A percentile compares a stretch with the other conserved stretches of the same genome.
These are phyloP conservation scores for Oceanodroma tethys DNA, from an alignment of 2,113 vertebrate genomes.

Conservation along the genomic window DNA sequence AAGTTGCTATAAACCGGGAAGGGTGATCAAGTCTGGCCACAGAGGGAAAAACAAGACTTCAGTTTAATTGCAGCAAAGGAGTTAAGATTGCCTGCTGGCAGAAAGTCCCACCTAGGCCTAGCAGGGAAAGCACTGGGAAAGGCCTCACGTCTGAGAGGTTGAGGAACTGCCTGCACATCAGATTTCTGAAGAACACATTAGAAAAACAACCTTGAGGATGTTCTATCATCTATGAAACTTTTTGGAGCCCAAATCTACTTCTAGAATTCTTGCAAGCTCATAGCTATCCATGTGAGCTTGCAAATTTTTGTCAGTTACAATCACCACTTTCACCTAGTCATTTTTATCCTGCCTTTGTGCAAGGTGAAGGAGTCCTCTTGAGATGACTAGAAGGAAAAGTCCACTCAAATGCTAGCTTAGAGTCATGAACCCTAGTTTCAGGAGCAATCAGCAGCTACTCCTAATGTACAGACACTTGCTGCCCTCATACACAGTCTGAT, in stretches of 20 bases:
- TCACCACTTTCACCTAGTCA: too few species aligned
- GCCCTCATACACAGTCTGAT: neutral
- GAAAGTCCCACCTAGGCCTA: neutral
- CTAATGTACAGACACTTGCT: neutral
- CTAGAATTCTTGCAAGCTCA: neutral
- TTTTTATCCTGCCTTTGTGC: neutral
- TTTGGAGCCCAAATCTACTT: neutral
- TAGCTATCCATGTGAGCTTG: neutral
- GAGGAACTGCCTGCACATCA: neutral
- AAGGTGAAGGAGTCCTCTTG: neutral
- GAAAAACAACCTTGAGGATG: neutral
- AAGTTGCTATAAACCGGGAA: neutral
- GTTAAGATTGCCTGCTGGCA: neutral
- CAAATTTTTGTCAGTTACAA: neutral
- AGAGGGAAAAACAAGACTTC: neutral
- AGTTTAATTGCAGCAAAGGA: neutral
- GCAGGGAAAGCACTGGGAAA: neutral
- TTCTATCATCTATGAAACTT: neutral
- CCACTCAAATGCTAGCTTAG: neutral
- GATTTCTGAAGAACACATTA: neutral
- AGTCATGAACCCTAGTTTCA: neutral
- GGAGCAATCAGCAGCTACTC: neutral
- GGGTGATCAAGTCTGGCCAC: neutral
- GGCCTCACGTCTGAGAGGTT: rapidly evolving
- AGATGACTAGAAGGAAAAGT: neutral